A percentile compares a stretch with the other conserved stretches of the same genome.
Evolutionary conservation across 2,113 vertebrate genomes (phyloP).

Genomic region (Azemiops feae): DNA sequence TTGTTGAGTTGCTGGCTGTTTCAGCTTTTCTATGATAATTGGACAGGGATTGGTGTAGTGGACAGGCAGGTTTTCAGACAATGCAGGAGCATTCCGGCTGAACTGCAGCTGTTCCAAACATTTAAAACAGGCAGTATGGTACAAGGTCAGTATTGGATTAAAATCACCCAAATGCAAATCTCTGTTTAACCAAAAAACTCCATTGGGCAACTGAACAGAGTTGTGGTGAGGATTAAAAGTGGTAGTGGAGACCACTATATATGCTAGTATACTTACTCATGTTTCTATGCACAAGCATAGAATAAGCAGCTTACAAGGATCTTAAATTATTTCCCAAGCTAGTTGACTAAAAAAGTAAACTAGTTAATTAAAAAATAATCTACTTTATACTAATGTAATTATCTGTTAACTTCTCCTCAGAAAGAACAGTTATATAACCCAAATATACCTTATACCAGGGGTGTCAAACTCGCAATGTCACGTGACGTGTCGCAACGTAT

Average conservation of each 20-base stretch:
- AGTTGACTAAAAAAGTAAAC: background rate
- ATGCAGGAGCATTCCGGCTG: slow-evolving; percentile 73
- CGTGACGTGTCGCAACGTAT: too few relatives aligned
- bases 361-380: background rate
- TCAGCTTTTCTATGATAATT: slow-evolving; percentile 87
- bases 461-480: too few relatives aligned
- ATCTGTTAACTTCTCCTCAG: background rate
- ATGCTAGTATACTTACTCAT: background rate
- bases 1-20: slow-evolving; percentile 20
- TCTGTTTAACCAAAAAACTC: background rate
- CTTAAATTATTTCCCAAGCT: background rate
- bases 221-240: background rate
- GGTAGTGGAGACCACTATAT: background rate
- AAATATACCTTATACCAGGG: background rate
- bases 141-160: background rate
- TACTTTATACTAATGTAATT: background rate
- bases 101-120: slow-evolving; percentile 80
- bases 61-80: slow-evolving; percentile 75
- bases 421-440: background rate
- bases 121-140: background rate
- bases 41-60: slow-evolving; percentile 73
- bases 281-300: slow-evolving; percentile 12
- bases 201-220: background rate
- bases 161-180: background rate
- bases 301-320: background rate